Evolutionary conservation across 2,888 invertebrate species (phyloP), one percentile per base, ranked within the genome.

Genomic region (Maniola hyperantus): DNA sequence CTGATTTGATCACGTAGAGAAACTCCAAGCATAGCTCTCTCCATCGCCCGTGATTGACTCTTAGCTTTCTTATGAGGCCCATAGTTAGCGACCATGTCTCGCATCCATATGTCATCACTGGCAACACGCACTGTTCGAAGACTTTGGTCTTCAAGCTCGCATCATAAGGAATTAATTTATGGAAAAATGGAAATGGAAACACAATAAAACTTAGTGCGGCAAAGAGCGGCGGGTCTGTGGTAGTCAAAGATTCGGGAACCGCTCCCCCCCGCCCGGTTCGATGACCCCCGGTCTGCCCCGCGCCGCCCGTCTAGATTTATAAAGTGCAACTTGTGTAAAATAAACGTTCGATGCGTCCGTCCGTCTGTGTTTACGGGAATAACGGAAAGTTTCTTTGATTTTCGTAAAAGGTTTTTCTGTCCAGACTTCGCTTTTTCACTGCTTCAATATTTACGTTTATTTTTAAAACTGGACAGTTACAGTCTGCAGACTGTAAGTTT

Each of bases 211-310:
- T 53, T 62, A 53, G 62, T 62, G 62, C 34, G 18, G 11, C 53
- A 54, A 54, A 53, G 53, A 42, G 53, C 53, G 63, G 10, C 63
- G 66, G 70, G 70, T 71, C 68, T 66, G 68, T 58, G 70, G 42
- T 66, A 66, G 66, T 70, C 68, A 68, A 70, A 70, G 66, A 68
- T 68, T 66, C 66, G 66, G 66, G 70, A 68, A 71, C 50, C 69
- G 58, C 53, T 4, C 53, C 58, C 36, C 60, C n/a, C n/a, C n/a
- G n/a, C n/a, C 50, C 60, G 69, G 79, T 73, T 78, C 79, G 72
- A 71, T 70, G 79, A 79, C 79, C 81, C 72, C 48, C 74, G 68
- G 69, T 65, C 71, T 59, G 64, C 50, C n/a, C n/a, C n/a, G n/a
- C 5, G 18, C 26, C 71, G 64, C 10, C 63, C 69, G 71, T 71